Conservation (phyloP, 2,888 invertebrate genomes). For the Morpho helenor region DNA sequence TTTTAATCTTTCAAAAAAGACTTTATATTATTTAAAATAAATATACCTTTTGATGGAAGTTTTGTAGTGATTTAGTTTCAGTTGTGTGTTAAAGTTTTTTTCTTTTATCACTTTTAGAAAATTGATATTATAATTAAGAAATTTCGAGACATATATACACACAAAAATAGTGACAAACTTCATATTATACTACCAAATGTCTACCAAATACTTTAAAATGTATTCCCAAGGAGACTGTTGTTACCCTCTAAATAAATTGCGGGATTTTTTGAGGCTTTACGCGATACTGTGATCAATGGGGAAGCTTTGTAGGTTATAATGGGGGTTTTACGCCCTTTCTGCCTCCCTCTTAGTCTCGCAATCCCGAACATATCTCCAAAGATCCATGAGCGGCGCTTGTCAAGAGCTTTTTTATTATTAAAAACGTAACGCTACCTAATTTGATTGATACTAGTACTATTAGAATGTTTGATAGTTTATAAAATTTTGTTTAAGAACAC, state of each 20-base stretch:
- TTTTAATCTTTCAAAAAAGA: too few species aligned
- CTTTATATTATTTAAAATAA: too few species aligned
- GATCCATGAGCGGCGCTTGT: constrained; percentile 50
- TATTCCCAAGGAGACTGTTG: constrained; percentile 40
- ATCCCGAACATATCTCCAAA: constrained; percentile 47
- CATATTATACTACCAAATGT: neutral
- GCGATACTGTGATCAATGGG: constrained; percentile 72
- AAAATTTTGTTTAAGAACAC: too few species aligned
- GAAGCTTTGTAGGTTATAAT: constrained; percentile 65
- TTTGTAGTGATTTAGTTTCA: too few species aligned
- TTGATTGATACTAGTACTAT: neutral
- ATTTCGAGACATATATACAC: too few species aligned
- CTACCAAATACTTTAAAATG: constrained; percentile 1
- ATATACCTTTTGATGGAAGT: too few species aligned
- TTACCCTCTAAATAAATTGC: constrained; percentile 70
- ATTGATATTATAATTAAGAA: too few species aligned
- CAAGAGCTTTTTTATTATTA: constrained; percentile 45
- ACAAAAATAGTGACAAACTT: neutral
- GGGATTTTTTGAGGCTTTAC: constrained; percentile 72
- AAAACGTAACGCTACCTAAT: constrained; percentile 1
- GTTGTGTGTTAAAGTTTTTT: too few species aligned
- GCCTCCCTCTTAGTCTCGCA: constrained; percentile 33
- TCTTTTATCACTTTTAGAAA: too few species aligned
- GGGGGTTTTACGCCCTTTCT: constrained; percentile 49
- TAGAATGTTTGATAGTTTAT: too few species aligned